Evolutionary conservation across 2,888 invertebrate species (phyloP).

Genomic region (Phania funesta): DNA sequence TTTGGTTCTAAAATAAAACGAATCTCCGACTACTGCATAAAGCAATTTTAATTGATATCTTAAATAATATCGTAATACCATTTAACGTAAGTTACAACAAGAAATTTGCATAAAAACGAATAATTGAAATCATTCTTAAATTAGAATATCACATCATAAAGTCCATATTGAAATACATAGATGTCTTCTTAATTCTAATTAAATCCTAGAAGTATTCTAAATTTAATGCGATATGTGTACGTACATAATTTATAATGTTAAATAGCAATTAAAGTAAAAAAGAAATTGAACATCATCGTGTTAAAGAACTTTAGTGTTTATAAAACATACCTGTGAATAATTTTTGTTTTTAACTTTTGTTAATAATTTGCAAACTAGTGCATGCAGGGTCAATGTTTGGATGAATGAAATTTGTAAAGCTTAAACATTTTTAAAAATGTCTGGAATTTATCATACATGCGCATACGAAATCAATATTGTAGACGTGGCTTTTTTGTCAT

Average conservation of each 20-base stretch:
- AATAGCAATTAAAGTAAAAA: neutral
- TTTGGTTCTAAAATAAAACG: no score
- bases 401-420: slow-evolving; percentile 18
- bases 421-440: slow-evolving; percentile 41
- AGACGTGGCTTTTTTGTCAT: slow-evolving; percentile 50
- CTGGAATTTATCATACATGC: slow-evolving; percentile 6
- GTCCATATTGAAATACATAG: neutral
- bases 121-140: no score
- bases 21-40: no score
- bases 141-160: slow-evolving; percentile 1
- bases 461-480: slow-evolving; percentile 31
- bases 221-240: neutral
- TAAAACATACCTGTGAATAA: slow-evolving; percentile 40
- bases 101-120: no score
- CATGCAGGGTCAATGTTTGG: slow-evolving; percentile 33
- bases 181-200: slow-evolving; percentile 21
- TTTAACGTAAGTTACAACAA: no score
- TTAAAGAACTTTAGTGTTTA: neutral
- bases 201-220: neutral
- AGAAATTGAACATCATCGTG: neutral
- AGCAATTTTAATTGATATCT: no score
- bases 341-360: neutral
- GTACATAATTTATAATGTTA: slow-evolving; percentile 12
- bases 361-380: slow-evolving; percentile 50
- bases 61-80: no score